A percentile compares a stretch with the other conserved stretches of the same genome.
Conservation (phyloP, 2,888 invertebrate species). For the Thera obeliscata region DNA sequence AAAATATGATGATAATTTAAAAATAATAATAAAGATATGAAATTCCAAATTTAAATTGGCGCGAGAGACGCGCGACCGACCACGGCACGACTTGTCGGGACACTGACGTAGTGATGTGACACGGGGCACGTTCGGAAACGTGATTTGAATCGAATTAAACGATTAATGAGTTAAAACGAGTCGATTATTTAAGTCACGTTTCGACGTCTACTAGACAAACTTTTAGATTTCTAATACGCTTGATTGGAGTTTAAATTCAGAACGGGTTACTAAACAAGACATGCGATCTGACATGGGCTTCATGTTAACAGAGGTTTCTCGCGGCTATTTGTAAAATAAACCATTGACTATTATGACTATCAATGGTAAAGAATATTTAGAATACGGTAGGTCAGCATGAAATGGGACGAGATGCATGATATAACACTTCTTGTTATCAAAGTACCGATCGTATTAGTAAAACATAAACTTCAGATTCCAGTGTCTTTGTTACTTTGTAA, state of each 20-base stretch:
- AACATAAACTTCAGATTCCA: too few species aligned
- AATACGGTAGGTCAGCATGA: constrained; percentile 18
- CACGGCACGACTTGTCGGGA: constrained; percentile 55
- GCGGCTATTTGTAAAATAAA: constrained; percentile 10
- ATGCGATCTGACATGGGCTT: constrained; percentile 10
- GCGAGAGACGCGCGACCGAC: constrained; percentile 58
- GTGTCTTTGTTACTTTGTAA: too few species aligned
- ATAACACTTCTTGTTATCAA: background rate
- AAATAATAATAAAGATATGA: constrained; percentile 11
- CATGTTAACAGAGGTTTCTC: constrained; percentile 6
- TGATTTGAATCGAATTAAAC: constrained; percentile 35
- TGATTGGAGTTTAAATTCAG: constrained; percentile 27
- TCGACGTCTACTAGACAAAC: constrained; percentile 11
- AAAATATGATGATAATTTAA: constrained; percentile 18
- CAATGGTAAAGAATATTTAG: constrained; percentile 3
- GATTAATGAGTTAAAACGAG: constrained; percentile 29
- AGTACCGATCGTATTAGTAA: background rate
- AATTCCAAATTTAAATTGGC: constrained; percentile 32
- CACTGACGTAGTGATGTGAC: constrained; percentile 69
- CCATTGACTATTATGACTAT: background rate
- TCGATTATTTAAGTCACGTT: constrained; percentile 29
- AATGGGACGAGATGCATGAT: constrained; percentile 8
- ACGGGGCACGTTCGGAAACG: constrained; percentile 45
- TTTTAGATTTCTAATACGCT: constrained; percentile 34
- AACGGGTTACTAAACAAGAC: constrained; percentile 19